Conservation (phyloP, 2,113 vertebrate species). For the Pelecanoides urinatrix region DNA sequence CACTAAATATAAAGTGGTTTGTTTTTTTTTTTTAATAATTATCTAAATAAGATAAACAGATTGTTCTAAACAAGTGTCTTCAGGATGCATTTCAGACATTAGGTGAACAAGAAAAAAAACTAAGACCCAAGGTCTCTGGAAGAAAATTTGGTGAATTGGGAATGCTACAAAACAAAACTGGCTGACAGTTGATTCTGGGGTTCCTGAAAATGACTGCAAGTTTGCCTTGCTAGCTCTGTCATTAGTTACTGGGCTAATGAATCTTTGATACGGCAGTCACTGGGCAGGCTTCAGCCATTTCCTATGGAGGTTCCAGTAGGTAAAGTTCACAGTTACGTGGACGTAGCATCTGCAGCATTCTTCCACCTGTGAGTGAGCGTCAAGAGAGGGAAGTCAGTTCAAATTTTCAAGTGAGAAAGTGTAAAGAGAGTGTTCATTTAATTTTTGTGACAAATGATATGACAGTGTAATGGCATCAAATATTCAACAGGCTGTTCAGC, state of each 20-base stretch:
- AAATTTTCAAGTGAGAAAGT: conserved; percentile 31
- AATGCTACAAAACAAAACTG: not conserved
- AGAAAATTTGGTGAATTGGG: not conserved
- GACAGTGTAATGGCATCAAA: conserved; percentile 8
- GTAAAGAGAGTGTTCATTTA: not conserved
- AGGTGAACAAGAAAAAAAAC: not conserved
- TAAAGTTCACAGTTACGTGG: not conserved
- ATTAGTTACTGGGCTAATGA: conserved; percentile 1
- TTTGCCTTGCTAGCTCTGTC: not conserved
- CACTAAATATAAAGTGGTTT: conserved; percentile 10
- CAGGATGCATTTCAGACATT: not conserved
- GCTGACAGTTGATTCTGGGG: not conserved
- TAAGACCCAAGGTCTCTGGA: not conserved
- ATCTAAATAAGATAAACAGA: not conserved
- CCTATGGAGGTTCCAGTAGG: not conserved
- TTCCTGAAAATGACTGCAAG: not conserved
- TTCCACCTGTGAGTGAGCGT: not conserved
- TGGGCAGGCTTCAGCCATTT: not conserved
- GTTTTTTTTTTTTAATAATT: not conserved
- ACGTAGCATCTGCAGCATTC: not conserved
- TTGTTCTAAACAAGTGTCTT: not conserved
- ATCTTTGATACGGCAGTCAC: not conserved
- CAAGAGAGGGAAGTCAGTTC: conserved; percentile 2
- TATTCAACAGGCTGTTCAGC: conserved; percentile 30
- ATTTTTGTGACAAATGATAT: conserved; percentile 26